A percentile compares a stretch with the other conserved stretches of the same genome.
Conservation (phyloP, 2,797 vertebrate species). For the Phrynocephalus forsythii region DNA sequence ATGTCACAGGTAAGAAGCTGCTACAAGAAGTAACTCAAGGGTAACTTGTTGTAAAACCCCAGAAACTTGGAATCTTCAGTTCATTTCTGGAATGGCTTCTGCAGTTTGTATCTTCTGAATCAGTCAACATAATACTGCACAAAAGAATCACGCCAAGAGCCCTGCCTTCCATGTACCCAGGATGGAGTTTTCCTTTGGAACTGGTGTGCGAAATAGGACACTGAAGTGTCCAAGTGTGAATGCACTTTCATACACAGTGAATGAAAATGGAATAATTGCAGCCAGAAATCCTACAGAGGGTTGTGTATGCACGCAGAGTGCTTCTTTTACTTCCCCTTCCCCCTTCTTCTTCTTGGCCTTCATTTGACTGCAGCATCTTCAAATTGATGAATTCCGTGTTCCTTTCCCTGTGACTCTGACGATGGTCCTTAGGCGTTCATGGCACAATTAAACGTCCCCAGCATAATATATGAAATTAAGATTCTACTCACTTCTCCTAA, state of each 20-base stretch:
- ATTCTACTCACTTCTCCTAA: not conserved
- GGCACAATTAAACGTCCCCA: not conserved
- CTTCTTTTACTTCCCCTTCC: not conserved
- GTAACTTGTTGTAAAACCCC: not conserved
- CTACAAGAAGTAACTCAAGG: not conserved
- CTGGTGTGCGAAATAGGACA: too few relatives aligned
- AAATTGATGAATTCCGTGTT: not conserved
- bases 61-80: not conserved
- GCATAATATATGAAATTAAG: not conserved
- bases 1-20: constrained; percentile 63
- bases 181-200: not conserved
- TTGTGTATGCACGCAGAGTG: not conserved
- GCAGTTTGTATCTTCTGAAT: not conserved
- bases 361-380: not conserved
- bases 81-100: not conserved
- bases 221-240: not conserved
- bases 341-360: not conserved
- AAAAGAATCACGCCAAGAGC: not conserved
- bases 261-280: not conserved
- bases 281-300: not conserved
- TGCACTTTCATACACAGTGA: not conserved
- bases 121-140: too few relatives aligned
- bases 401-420: too few relatives aligned
- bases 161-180: too few relatives aligned
- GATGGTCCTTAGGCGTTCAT: not conserved